A percentile compares a stretch with the other conserved stretches of the same genome.
phyloP scores from a whole-genome alignment of 2,888 invertebrate genomes.

The Nemoura dubitans region DNA sequence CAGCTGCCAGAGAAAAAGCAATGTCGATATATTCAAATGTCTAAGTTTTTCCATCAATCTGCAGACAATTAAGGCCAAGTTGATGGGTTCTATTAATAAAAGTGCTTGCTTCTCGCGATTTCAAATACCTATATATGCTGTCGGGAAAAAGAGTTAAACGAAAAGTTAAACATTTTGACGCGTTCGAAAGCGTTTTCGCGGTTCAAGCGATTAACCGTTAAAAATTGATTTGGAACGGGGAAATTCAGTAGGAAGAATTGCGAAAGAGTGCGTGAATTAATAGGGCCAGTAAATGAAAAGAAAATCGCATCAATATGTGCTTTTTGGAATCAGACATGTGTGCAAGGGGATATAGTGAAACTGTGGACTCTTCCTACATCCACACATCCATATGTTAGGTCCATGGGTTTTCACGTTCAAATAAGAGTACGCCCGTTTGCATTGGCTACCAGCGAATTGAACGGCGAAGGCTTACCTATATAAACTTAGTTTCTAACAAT shows the following conservation, averaged over 20 bases:
- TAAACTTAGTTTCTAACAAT: not conserved
- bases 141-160: not conserved
- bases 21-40: not conserved
- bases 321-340: not conserved
- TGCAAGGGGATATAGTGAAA: not conserved
- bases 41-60: not conserved
- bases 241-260: not conserved
- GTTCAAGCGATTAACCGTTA: not conserved
- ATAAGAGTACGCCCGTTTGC: not conserved
- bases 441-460: not conserved
- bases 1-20: constrained; percentile 12
- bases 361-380: too few species aligned
- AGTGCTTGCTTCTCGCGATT: not conserved
- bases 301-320: not conserved
- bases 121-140: not conserved
- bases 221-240: not conserved
- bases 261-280: not conserved
- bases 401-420: not conserved
- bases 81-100: constrained; percentile 7
- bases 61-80: not conserved
- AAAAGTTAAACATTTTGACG: constrained; percentile 4
- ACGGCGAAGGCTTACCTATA: not conserved
- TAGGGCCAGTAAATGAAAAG: not conserved
- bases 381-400: not conserved
- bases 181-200: not conserved